phyloP scores from a whole-genome alignment of 2,113 vertebrate genomes.

The Spermophilus dauricus region DNA sequence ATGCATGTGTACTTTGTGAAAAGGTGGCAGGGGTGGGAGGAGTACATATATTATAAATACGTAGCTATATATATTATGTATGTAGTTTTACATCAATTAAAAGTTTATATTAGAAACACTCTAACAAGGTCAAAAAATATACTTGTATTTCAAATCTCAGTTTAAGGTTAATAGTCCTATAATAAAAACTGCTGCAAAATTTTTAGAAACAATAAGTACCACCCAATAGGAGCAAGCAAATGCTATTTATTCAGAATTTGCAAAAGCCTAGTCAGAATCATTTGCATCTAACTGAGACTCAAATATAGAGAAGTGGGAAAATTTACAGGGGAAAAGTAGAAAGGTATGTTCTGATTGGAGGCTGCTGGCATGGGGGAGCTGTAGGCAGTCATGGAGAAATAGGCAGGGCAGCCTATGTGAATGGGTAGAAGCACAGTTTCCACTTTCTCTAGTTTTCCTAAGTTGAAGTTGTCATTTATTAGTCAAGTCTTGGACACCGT shows the following conservation, averaged over 20 bases:
- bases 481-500: not conserved
- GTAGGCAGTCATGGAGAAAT: not conserved
- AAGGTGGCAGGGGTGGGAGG: not conserved
- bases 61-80: no score
- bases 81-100: not conserved
- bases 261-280: not conserved
- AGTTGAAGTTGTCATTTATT: not conserved
- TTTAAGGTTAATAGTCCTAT: not conserved
- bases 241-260: not conserved
- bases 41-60: not conserved
- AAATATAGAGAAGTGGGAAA: not conserved
- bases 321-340: not conserved
- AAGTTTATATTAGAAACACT: not conserved
- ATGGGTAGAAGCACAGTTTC: not conserved
- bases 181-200: conserved; percentile 6
- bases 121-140: not conserved
- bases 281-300: not conserved
- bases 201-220: not conserved
- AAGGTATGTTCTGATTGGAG: not conserved
- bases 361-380: no score
- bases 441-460: not conserved
- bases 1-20: not conserved
- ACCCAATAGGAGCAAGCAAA: not conserved
- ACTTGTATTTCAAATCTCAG: not conserved
- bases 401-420: not conserved